A percentile compares a stretch with the other conserved stretches of the same genome.
These are phyloP conservation scores for Solenopsis fugax DNA, from an alignment of 1,140 invertebrate species.

Conservation along the genomic window DNA sequence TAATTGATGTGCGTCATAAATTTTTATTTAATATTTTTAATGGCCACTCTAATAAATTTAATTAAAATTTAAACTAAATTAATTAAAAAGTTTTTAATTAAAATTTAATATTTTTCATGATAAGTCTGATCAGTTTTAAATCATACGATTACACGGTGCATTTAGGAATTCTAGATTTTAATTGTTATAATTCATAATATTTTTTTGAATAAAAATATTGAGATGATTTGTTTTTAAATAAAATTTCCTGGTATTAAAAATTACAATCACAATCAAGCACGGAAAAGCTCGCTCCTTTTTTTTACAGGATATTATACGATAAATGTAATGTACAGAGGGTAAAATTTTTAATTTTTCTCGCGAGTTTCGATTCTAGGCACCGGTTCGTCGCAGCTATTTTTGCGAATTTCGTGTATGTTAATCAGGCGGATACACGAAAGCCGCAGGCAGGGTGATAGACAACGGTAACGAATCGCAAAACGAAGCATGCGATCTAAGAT, in stretches of 20 bases:
- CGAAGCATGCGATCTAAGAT: constrained; percentile 7
- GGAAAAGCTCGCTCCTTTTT: neutral
- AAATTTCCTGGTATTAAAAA: neutral
- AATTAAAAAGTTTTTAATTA: neutral
- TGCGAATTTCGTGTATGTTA: constrained; percentile 13
- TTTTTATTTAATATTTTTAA: neutral
- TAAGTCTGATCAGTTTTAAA: neutral
- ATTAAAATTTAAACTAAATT: neutral
- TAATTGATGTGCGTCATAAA: neutral
- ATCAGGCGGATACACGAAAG: constrained; percentile 11
- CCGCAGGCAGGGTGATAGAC: constrained; percentile 9
- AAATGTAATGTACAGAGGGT: neutral
- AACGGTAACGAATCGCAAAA: constrained; percentile 37
- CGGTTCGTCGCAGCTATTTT: neutral
- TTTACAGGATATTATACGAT: neutral
- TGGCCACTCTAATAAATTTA: neutral
- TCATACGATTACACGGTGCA: too few relatives aligned
- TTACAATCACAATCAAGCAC: neutral
- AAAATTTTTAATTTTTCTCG: neutral
- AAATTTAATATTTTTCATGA: neutral
- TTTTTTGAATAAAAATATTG: neutral
- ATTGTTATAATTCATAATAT: neutral
- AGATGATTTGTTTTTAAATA: neutral
- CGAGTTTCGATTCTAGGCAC: neutral
- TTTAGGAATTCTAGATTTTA: neutral